Evolutionary conservation across 2,113 vertebrate species (phyloP).

Genomic region (Myrmecophaga tridactyla): DNA sequence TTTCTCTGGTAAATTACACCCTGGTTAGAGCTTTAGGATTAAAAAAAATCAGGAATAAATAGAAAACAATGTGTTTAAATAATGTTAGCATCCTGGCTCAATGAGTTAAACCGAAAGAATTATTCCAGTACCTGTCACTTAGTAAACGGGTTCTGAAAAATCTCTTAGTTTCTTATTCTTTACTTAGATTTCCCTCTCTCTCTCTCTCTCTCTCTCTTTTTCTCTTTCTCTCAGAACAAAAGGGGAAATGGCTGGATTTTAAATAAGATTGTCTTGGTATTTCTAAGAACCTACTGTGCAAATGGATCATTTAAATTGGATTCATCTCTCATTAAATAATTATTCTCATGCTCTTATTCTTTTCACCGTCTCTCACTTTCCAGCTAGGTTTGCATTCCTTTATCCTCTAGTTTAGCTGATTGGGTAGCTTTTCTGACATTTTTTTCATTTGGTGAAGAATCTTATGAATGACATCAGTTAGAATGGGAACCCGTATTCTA

Average conservation of each 20-base stretch:
- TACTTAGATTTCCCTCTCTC: neutral
- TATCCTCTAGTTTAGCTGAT: neutral
- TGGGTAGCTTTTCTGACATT: neutral
- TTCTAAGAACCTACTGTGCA: neutral
- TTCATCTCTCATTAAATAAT: constrained; percentile 8
- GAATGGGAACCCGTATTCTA: neutral
- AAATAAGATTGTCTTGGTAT: neutral
- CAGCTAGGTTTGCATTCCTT: neutral
- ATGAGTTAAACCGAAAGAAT: constrained; percentile 52
- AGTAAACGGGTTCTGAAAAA: constrained; percentile 39
- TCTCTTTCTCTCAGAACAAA: neutral
- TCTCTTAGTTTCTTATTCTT: neutral
- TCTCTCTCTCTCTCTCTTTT: too few species aligned
- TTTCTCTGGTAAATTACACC: constrained; percentile 69
- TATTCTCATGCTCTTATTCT: neutral
- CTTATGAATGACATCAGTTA: neutral
- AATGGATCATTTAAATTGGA: neutral
- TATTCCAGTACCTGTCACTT: neutral
- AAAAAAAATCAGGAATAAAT: constrained; percentile 30
- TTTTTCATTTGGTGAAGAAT: neutral
- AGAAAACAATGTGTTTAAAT: constrained; percentile 69
- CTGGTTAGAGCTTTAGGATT: constrained; percentile 60
- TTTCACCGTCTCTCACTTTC: neutral
- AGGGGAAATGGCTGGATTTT: neutral
- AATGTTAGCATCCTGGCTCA: constrained; percentile 45